Base-by-base conservation (phyloP, 1,140 invertebrate species). In the Drosophila nasuta region DNA sequence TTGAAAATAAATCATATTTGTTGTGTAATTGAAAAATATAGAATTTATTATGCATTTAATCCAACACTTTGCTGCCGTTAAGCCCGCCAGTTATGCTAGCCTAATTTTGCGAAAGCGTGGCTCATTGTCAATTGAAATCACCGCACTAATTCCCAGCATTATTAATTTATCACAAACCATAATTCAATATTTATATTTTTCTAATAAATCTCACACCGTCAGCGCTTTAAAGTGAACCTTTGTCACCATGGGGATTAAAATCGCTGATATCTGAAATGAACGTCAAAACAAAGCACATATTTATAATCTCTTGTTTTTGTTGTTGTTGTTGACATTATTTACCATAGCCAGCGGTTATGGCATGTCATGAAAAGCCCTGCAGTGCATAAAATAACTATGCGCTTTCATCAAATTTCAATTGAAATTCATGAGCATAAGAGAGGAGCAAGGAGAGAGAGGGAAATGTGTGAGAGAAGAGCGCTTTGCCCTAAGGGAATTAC, bases 341-440 rank as follows among this genome's bases (percentile, higher is more conserved):
- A 4, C 10, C 10, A 52, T 52, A 13, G 13, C 28, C 15, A 17
- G 5, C 15, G 41, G 67, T 28, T 20, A 38, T 64, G 6, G 13
- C 17, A 13, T 28, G 28, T 17, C 35, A 46, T 48, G 28, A 33
- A 8, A 35, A 52, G 25, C 30, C n/a, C 51, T 38, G 33, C 33
- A 38, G n/a, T 46, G 13, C 11, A 13, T 8, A 33, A 33, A 56
- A 54, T 15, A 60, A 56, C 63, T 30, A 25, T 20, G 41, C 45
- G 11, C 35, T 43, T 54, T 59, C 45, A 48, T 67, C 46, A 48
- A 82, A 63, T 70, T 82, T 82, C 45, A 63, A 62, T 73, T 73
- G 30, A 46, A 78, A 78, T 58, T 79, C 54, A 69, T 72, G 51
- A 25, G 20, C 3, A 25, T 25, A 25, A 25, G 20, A 25, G 20